Conservation (phyloP, 2,888 invertebrate genomes). For the Limnephilus auricula region DNA sequence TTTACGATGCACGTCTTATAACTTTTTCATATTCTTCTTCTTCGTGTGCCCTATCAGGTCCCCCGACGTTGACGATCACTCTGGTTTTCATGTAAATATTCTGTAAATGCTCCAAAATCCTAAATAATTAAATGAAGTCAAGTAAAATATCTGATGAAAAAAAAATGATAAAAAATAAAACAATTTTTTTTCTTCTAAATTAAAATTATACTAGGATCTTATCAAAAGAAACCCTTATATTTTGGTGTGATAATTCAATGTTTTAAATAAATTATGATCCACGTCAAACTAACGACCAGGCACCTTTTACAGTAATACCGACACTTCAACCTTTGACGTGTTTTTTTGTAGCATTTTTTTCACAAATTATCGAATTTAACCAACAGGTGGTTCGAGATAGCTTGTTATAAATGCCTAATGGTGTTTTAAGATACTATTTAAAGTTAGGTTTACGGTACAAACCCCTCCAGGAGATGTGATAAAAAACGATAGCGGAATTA, state of each 20-base stretch:
- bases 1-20: no score
- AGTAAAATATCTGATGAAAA: no score
- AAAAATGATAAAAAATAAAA: no score
- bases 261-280: not conserved
- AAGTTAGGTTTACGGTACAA: not conserved
- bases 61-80: no score
- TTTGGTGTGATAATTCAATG: not conserved
- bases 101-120: no score
- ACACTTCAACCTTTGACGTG: not conserved
- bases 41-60: no score
- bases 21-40: no score
- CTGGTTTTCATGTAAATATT: no score
- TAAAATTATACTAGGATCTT: not conserved
- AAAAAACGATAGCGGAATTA: slow-evolving; percentile 32
- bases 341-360: not conserved
- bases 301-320: not conserved
- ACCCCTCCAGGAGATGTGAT: not conserved
- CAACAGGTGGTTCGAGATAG: not conserved
- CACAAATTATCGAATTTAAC: not conserved
- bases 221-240: not conserved
- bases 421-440: slow-evolving; percentile 33
- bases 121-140: no score
- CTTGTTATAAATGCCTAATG: slow-evolving; percentile 19
- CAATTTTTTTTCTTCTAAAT: not conserved
- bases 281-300: not conserved